A percentile compares a stretch with the other conserved stretches of the same genome.
Conservation (phyloP, 2,113 vertebrate species). For the Anarhynchus alexandrinus region DNA sequence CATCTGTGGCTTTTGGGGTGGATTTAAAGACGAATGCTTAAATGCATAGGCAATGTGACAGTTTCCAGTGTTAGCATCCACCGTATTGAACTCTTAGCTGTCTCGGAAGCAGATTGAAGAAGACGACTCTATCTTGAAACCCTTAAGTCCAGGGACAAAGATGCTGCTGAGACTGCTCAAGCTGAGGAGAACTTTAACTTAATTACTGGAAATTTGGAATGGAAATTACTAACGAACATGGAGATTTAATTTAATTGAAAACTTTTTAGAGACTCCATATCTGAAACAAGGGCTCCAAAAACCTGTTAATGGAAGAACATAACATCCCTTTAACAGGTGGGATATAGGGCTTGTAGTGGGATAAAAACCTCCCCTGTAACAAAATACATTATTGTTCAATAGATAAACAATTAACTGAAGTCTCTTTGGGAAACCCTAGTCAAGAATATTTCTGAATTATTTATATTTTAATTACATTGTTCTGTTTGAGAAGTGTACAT, state of each 20-base stretch:
- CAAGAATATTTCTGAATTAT: slow-evolving; percentile 46
- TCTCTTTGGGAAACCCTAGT: background rate
- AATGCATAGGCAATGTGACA: background rate
- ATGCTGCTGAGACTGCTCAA: background rate
- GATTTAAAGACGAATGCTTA: background rate
- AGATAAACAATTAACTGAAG: background rate
- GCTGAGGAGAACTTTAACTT: background rate
- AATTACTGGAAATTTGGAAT: background rate
- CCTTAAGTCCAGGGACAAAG: background rate
- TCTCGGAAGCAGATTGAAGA: background rate
- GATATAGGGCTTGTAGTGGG: background rate
- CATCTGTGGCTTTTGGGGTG: background rate
- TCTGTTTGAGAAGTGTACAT: background rate
- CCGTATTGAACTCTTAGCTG: background rate
- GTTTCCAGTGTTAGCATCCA: background rate
- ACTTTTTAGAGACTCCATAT: background rate
- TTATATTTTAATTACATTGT: slow-evolving; percentile 29
- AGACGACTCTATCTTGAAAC: background rate
- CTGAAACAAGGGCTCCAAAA: background rate
- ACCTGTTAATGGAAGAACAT: background rate
- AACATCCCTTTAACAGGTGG: background rate
- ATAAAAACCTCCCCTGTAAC: background rate
- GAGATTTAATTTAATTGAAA: background rate
- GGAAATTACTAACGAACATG: background rate
- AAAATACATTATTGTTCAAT: background rate